Conservation (phyloP, 2,797 vertebrate genomes). For the Syngnathus acus region DNA sequence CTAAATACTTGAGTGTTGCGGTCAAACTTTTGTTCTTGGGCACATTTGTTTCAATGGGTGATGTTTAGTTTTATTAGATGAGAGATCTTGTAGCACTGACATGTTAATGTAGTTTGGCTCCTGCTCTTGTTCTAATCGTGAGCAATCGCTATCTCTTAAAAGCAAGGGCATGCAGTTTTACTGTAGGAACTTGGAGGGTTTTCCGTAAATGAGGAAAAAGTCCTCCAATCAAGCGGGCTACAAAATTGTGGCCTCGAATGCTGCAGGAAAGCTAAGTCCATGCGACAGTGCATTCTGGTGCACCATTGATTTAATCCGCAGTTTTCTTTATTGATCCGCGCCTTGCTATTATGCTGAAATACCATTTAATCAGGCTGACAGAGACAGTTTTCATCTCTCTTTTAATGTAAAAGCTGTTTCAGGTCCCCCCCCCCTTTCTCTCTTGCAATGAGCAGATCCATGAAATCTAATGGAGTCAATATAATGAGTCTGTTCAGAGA, state of each 20-base stretch:
- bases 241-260: constrained; percentile 7
- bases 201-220: neutral
- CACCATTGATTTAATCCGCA: constrained; percentile 42
- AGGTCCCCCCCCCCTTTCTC: constrained; percentile 7
- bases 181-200: neutral
- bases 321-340: constrained; percentile 52
- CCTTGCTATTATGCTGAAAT: constrained; percentile 52
- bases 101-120: neutral
- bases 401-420: constrained; percentile 25
- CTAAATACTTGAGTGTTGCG: neutral
- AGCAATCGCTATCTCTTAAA: constrained; percentile 1
- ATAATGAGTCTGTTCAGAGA: constrained; percentile 57
- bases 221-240: constrained; percentile 3
- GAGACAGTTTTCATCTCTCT: constrained; percentile 29
- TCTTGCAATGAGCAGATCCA: constrained; percentile 37
- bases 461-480: constrained; percentile 58
- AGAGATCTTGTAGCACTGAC: neutral
- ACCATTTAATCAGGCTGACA: constrained; percentile 58
- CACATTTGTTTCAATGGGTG: neutral
- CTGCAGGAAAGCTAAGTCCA: constrained; percentile 19
- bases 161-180: constrained; percentile 1
- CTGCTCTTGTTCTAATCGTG: neutral
- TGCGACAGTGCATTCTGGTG: constrained; percentile 27
- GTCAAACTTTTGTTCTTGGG: neutral
- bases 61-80: constrained; percentile 1